Base-by-base conservation (phyloP, 2,113 vertebrate genomes). In the Anguilla rostrata region DNA sequence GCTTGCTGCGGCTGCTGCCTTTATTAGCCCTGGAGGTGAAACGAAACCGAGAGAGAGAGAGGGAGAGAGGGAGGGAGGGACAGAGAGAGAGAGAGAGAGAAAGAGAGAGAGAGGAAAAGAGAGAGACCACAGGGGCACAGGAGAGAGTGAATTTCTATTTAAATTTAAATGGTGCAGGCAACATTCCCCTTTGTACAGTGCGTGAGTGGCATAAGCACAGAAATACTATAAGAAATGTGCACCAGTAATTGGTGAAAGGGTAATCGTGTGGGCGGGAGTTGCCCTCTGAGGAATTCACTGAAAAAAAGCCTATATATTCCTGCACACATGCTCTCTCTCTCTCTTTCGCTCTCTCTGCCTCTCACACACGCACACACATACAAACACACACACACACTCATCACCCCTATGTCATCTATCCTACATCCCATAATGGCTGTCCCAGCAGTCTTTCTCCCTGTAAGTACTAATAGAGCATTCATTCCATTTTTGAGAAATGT, bases 171-270 rank as follows among this genome's bases (percentile, higher is more conserved):
- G 41, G 88, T 89, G 87, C 78, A 39, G 87, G 91, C 89, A 88
- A 93, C 88, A 90, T 90, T 92, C 91, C 89, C 92, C 83, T 95
- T 95, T 94, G 94, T 94, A 87, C 85, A 8, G 88, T 14, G 89
- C 82, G 90, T 93, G 92, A 93, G 94, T 90, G 93, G 86, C 83
- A 93, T 93, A 93, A 95, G 95, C 94, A 95, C 93, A 90, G 93
- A 91, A 90, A 92, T 93, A 90, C 90, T 85, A 85, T 89, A 56
- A 8, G 90, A 89, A 90, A 89, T 88, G 89, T 90, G 91, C 87
- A 89, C 49, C 86, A 75, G 86, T 94, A 94, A 94, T 95, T 94
- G 93, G 95, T 90, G 86, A 88, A 90, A 85, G 88, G 81, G 63
- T 63, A 57, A 66, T 87, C 84, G 93, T 92, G 92, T 93, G 87